Evolutionary conservation across 1,140 invertebrate species (phyloP).

Genomic region (Uloborus diversus): DNA sequence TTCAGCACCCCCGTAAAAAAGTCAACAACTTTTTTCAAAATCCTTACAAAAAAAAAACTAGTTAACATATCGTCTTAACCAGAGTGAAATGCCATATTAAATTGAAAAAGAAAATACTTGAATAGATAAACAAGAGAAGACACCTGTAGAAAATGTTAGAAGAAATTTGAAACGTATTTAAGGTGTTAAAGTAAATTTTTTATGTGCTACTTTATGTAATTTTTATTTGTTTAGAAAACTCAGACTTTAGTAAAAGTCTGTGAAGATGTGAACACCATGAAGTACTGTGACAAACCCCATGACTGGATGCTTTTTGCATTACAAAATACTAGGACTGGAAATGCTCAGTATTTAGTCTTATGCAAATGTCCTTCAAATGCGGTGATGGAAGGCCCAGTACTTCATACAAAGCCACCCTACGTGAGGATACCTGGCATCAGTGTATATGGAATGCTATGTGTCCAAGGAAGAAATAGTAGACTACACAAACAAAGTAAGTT

Average conservation of each 20-base stretch:
- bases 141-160: too few species aligned
- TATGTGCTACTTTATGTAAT: constrained; percentile 6
- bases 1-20: too few species aligned
- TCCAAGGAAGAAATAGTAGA: constrained; percentile 53
- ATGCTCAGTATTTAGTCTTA: constrained; percentile 93
- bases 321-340: constrained; percentile 90
- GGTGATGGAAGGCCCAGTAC: constrained; percentile 89
- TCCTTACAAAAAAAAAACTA: too few species aligned
- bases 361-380: constrained; percentile 87
- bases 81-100: too few species aligned
- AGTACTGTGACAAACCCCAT: constrained; percentile 83
- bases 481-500: constrained; percentile 44
- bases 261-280: constrained; percentile 87
- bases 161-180: too few species aligned
- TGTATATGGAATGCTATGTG: constrained; percentile 87
- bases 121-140: too few species aligned
- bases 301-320: constrained; percentile 92
- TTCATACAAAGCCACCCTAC: constrained; percentile 91
- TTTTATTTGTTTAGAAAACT: constrained; percentile 60
- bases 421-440: constrained; percentile 78
- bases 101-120: too few species aligned
- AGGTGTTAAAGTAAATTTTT: too few species aligned
- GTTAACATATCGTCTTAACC: too few species aligned
- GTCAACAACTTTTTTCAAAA: too few species aligned
- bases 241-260: constrained; percentile 92